A percentile compares a stretch with the other conserved stretches of the same genome.
These are phyloP conservation scores for Hylyphantes graminicola DNA, from an alignment of 1,140 invertebrate species.

Conservation along the genomic window DNA sequence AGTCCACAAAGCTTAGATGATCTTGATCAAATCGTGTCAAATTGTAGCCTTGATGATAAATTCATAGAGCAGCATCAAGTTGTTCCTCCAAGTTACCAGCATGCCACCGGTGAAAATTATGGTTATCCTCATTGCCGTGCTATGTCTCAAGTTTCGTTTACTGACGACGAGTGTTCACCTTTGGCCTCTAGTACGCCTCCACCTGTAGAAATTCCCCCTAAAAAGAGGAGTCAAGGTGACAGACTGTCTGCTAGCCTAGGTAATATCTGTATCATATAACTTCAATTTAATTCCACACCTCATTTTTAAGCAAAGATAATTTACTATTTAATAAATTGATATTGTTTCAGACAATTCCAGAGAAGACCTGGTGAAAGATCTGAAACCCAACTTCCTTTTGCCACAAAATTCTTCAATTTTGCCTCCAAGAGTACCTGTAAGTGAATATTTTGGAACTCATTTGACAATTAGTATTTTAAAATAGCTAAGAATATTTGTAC, in stretches of 20 bases:
- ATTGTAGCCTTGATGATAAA: constrained; percentile 47
- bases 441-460: constrained; percentile 11
- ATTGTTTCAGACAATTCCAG: constrained; percentile 38
- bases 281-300: too few species aligned
- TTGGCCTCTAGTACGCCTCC: constrained; percentile 25
- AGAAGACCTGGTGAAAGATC: constrained; percentile 45
- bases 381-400: constrained; percentile 13
- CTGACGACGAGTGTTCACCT: constrained; percentile 29
- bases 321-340: background rate
- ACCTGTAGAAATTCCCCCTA: constrained; percentile 57
- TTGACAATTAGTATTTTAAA: background rate
- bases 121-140: constrained; percentile 38
- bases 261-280: background rate
- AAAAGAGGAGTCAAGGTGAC: constrained; percentile 48
- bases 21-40: constrained; percentile 50
- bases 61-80: constrained; percentile 57
- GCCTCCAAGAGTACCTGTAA: constrained; percentile 57
- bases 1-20: constrained; percentile 53
- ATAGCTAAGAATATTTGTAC: background rate
- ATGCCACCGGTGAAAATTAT: constrained; percentile 57
- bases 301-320: too few species aligned
- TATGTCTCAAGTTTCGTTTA: constrained; percentile 3
- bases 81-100: constrained; percentile 57
- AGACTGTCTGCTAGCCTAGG: constrained; percentile 50
- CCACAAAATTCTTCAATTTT: constrained; percentile 36